phyloP scores from a whole-genome alignment of 2,113 vertebrate species.

The Grammomys surdaster region DNA sequence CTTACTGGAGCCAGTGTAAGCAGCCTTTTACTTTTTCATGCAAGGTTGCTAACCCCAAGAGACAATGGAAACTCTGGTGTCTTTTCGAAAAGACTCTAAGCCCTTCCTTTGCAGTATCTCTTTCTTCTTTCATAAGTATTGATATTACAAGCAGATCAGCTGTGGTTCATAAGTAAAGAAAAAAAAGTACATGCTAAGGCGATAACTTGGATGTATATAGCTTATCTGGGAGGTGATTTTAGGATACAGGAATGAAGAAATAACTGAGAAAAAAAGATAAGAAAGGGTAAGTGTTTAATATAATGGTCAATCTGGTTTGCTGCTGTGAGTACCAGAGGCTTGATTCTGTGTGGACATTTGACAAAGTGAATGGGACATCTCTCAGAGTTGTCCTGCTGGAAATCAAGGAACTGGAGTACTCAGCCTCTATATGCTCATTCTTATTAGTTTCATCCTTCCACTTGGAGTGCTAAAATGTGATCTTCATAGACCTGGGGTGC shows the following conservation, averaged over 20 bases:
- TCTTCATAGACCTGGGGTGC: accelerated
- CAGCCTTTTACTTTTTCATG: neutral
- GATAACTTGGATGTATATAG: neutral
- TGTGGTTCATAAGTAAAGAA: neutral
- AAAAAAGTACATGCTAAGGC: neutral
- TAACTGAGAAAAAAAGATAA: neutral
- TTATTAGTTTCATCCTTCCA: neutral
- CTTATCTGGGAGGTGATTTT: neutral
- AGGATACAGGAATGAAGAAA: neutral
- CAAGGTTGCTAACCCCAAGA: neutral
- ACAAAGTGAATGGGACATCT: neutral
- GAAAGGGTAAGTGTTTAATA: neutral
- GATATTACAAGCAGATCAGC: neutral
- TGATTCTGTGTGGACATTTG: neutral
- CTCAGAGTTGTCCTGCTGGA: neutral
- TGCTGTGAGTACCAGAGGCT: neutral
- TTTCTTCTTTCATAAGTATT: neutral
- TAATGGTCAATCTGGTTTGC: neutral
- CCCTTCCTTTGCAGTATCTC: neutral
- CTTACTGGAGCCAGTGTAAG: neutral
- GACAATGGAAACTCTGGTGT: neutral
- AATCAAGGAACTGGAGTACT: neutral
- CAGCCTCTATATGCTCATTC: neutral
- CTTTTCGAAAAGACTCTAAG: neutral
- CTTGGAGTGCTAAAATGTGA: too few relatives aligned